Evolutionary conservation across 2,797 vertebrate species (phyloP).

Genomic region (Gallinago stenura): DNA sequence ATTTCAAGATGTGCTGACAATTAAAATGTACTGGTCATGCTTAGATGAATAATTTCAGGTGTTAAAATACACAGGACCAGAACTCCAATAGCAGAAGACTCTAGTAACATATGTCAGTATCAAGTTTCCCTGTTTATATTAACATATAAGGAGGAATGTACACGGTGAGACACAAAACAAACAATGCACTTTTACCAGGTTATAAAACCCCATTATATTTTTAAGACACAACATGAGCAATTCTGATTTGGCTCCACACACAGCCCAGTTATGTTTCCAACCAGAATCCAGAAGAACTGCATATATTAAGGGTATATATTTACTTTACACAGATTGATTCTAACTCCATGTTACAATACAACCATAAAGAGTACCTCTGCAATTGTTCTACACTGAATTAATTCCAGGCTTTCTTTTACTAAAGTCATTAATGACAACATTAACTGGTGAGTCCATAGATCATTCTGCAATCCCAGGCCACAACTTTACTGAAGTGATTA

Average conservation of each 20-base stretch:
- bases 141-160: neutral
- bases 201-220: neutral
- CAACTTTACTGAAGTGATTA: neutral
- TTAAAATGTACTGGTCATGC: neutral
- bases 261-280: neutral
- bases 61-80: neutral
- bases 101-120: neutral
- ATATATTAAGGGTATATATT: neutral
- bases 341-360: neutral
- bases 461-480: neutral
- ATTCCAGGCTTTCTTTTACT: neutral
- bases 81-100: neutral
- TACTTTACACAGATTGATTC: neutral
- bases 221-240: neutral
- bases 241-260: neutral
- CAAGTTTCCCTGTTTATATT: neutral
- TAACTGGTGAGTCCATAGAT: neutral
- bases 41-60: neutral
- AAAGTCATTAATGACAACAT: neutral
- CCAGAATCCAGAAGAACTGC: neutral
- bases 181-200: neutral
- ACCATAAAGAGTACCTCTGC: neutral
- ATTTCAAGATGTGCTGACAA: constrained; percentile 11
- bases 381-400: rapidly evolving
- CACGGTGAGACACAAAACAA: neutral